Percentiles rank a stretch among this genome's conserved stretches.
Evolutionary conservation across 2,113 vertebrate species (phyloP).

Genomic region (Passer montanus): DNA sequence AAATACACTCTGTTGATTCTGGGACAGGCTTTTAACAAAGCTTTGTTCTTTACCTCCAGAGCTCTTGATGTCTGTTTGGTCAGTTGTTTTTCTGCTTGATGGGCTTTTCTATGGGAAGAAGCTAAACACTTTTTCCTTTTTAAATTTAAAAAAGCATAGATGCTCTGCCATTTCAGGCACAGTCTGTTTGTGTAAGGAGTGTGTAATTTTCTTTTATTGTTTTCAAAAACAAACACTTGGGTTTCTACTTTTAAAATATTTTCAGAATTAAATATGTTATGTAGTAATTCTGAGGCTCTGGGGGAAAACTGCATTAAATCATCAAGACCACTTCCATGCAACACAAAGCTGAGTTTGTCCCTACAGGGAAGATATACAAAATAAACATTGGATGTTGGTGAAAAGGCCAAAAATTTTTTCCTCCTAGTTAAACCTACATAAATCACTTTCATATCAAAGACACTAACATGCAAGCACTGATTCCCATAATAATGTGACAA

Average conservation of each 20-base stretch:
- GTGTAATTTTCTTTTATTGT: not conserved
- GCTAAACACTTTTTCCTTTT: not conserved
- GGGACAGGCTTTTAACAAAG: not conserved
- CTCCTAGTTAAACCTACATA: not conserved
- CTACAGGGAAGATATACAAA: not conserved
- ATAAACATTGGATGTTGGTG: not conserved
- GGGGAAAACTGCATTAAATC: conserved; percentile 8
- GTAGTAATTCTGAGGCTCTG: not conserved
- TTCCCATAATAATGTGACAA: conserved; percentile 21
- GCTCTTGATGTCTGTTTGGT: not conserved
- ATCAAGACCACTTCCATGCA: not conserved
- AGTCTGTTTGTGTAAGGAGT: not conserved
- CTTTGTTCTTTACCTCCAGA: not conserved
- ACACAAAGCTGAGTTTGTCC: not conserved
- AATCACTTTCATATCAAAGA: not conserved
- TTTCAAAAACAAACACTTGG: not conserved
- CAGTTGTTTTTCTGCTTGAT: not conserved
- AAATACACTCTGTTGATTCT: not conserved
- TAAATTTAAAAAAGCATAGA: not conserved
- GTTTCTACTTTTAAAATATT: conserved; percentile 7
- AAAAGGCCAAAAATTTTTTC: not conserved
- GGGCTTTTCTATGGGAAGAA: not conserved
- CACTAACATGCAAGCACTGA: not conserved
- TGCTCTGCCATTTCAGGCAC: not conserved
- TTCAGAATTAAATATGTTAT: conserved; percentile 2